Evolutionary conservation across 2,797 vertebrate genomes (phyloP), one percentile per base, ranked within the genome.

Genomic region (Cynodonichthys magdalenae): DNA sequence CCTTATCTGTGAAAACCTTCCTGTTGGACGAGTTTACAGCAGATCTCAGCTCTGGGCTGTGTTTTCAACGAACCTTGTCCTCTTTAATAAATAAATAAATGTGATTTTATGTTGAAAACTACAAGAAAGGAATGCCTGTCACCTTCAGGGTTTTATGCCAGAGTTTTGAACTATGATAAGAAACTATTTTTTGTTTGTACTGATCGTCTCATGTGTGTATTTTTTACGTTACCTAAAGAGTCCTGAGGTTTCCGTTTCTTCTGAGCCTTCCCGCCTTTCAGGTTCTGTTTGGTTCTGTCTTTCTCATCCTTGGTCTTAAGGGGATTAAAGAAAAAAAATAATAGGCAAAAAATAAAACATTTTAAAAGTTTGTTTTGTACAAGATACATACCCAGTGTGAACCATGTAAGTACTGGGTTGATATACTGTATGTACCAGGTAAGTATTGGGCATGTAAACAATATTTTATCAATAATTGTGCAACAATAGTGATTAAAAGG

Each of bases 241-340:
- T 94, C 87, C 2, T 84, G 90, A 15, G 92, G 91, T 79, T 91
- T 95, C 80, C 91, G 93, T 74, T 91, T 93, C 88, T 94, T 94
- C 74, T 90, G 87, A 34, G 77, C 54, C 62, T 92, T 92, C 46
- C 77, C 72, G 63, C 90, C 92, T 11, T 90, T 94, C 60, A 84
- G 80, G 74, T 62, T 89, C 27, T 91, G 55, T 49, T 87, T 89
- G 54, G 87, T 70, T 69, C 90, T 94, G 53, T 95, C 95, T 59
- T 92, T 92, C 7, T 88, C 91, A 86, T 93, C 89, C 24, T 88
- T 91, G 52, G 77, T 55, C 82, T 88, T 66, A 46, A 83, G 24
- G 28, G 12, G 15, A 14, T 71, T 51, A 68, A 59, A 41, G 24
- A 27, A 15, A 12, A 64, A 49, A 63, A 67, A 27, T 47, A 2